These are phyloP conservation scores for Cassiopea xamachana DNA, from an alignment of 30 jellyfish, hydroid and myxozoan species.

Conservation along the genomic window DNA sequence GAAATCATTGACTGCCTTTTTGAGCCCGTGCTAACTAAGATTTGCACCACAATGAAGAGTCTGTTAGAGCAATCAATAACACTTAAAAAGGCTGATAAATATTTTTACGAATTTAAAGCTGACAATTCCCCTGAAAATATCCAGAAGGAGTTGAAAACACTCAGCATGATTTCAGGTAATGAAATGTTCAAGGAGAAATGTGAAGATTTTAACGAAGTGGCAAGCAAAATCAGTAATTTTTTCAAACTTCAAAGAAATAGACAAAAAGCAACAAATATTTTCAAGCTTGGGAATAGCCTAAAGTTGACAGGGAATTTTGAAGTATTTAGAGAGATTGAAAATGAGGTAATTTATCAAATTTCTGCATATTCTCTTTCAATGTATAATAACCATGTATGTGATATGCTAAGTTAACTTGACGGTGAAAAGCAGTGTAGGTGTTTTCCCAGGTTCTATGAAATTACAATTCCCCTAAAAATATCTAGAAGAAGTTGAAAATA, in stretches of 20 bases:
- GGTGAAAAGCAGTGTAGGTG: background rate
- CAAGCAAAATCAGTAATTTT: conserved; percentile 19
- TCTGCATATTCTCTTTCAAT: too few relatives aligned
- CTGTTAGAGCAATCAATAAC: conserved; percentile 30
- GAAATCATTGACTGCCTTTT: background rate
- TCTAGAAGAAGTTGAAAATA: background rate
- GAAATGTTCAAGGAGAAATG: background rate
- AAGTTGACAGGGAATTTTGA: conserved; percentile 53
- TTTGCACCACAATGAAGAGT: background rate
- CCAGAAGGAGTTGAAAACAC: conserved; percentile 1
- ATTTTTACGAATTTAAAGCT: conserved; percentile 2
- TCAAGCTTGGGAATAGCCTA: conserved; percentile 26
- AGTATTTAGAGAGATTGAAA: conserved; percentile 19
- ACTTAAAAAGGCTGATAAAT: background rate
- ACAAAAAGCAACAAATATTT: conserved; percentile 21
- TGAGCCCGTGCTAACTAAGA: conserved; percentile 22
- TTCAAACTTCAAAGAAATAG: conserved; percentile 7
- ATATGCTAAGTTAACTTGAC: background rate
- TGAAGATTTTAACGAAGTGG: background rate
- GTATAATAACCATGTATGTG: too few relatives aligned
- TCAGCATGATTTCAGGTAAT: background rate
- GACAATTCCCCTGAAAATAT: conserved; percentile 2
- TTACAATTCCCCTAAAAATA: background rate
- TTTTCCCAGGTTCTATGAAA: background rate
- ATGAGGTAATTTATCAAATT: background rate